Conservation (phyloP, 2,797 vertebrate species). For the Dromococcyx pavoninus region DNA sequence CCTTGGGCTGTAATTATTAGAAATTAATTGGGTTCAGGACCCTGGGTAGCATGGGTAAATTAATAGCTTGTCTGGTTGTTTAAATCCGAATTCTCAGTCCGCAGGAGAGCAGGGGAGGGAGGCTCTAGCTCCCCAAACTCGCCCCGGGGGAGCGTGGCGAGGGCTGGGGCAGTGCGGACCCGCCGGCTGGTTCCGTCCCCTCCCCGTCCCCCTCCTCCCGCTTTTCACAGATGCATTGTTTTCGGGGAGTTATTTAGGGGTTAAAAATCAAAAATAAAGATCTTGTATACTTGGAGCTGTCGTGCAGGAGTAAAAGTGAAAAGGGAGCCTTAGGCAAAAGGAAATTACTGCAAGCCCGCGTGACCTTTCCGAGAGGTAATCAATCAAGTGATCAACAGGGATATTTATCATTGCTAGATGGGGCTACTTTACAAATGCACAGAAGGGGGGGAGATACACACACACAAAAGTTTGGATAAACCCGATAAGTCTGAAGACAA, state of each 20-base stretch:
- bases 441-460: constrained; percentile 3
- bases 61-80: constrained; percentile 85
- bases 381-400: constrained; percentile 99
- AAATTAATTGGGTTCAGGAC: constrained; percentile 95
- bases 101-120: constrained; percentile 71
- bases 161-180: constrained; percentile 44
- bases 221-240: constrained; percentile 73
- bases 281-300: constrained; percentile 85
- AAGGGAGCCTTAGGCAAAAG: constrained; percentile 94
- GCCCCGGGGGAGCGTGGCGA: constrained; percentile 27
- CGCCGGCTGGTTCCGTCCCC: constrained; percentile 71
- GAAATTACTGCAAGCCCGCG: constrained; percentile 96
- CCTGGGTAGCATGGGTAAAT: constrained; percentile 85
- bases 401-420: constrained; percentile 97
- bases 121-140: constrained; percentile 54
- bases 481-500: constrained; percentile 59
- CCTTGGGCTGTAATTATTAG: constrained; percentile 93
- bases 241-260: constrained; percentile 81
- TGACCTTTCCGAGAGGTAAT: constrained; percentile 99
- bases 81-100: constrained; percentile 82
- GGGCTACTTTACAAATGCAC: constrained; percentile 79
- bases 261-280: constrained; percentile 88
- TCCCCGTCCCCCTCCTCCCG: no score
- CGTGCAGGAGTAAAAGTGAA: constrained; percentile 91
- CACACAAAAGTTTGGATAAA: constrained; percentile 73